A percentile compares a stretch with the other conserved stretches of the same genome.
Conservation (phyloP, 2,797 vertebrate genomes). For the Hirundo rustica region DNA sequence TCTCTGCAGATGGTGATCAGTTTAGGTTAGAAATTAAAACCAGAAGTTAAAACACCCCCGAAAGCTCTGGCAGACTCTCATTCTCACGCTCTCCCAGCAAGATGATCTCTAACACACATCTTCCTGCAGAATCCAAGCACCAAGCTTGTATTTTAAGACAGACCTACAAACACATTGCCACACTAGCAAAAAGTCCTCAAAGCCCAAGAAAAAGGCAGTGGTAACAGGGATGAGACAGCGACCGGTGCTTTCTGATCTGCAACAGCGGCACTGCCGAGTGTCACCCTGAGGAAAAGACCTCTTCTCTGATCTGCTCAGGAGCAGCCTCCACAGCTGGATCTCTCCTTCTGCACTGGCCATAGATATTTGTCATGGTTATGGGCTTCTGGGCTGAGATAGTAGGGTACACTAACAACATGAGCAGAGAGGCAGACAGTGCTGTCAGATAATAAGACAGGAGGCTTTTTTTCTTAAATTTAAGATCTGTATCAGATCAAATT, state of each 20-base stretch:
- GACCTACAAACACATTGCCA: neutral
- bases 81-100: neutral
- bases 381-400: neutral
- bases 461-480: neutral
- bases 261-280: rapidly evolving
- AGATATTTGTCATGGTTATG: neutral
- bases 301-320: neutral
- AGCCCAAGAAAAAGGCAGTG: neutral
- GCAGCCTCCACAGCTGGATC: neutral
- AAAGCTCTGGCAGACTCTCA: neutral
- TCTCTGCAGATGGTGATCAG: neutral
- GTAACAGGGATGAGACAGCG: neutral
- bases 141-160: neutral
- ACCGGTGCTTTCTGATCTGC: neutral
- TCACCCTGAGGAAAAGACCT: neutral
- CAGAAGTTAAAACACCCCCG: neutral
- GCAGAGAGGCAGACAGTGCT: neutral
- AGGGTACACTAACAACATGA: neutral
- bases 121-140: neutral
- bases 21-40: slow-evolving; percentile 24
- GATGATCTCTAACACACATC: neutral
- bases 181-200: neutral
- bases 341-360: neutral
- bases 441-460: neutral
- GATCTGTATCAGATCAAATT: slow-evolving; percentile 31